These are phyloP conservation scores for Heliconius eleuchia DNA, from an alignment of 1,140 invertebrate species.

Conservation along the genomic window DNA sequence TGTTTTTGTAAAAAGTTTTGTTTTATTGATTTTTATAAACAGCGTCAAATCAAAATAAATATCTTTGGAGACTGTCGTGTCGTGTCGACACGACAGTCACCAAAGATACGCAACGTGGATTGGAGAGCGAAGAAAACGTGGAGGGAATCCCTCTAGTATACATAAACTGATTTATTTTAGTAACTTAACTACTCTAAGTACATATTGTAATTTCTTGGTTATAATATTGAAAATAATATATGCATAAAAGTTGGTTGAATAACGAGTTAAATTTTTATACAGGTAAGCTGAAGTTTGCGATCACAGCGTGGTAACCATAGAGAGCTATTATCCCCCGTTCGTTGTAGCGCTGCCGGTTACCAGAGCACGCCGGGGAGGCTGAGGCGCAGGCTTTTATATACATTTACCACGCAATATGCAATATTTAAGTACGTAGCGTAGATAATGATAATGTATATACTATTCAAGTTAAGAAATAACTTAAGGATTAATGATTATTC, in stretches of 20 bases:
- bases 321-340: constrained; percentile 46
- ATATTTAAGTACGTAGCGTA: neutral
- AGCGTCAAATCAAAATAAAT: no score
- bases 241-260: neutral
- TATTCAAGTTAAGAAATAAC: neutral
- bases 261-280: neutral
- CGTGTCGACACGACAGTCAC: no score
- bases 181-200: no score
- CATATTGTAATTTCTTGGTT: no score
- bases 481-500: neutral
- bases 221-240: neutral
- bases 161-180: no score
- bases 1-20: no score
- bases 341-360: constrained; percentile 27
- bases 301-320: constrained; percentile 43
- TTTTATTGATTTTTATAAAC: no score
- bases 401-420: neutral
- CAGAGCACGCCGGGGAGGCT: constrained; percentile 25
- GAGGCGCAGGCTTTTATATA: neutral
- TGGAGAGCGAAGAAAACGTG: no score
- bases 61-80: no score
- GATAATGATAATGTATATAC: neutral
- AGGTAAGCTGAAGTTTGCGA: constrained; percentile 38
- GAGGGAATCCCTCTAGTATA: no score
- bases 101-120: no score